Evolutionary conservation across 1,140 invertebrate species (phyloP).

Genomic region (Plodia interpunctella): DNA sequence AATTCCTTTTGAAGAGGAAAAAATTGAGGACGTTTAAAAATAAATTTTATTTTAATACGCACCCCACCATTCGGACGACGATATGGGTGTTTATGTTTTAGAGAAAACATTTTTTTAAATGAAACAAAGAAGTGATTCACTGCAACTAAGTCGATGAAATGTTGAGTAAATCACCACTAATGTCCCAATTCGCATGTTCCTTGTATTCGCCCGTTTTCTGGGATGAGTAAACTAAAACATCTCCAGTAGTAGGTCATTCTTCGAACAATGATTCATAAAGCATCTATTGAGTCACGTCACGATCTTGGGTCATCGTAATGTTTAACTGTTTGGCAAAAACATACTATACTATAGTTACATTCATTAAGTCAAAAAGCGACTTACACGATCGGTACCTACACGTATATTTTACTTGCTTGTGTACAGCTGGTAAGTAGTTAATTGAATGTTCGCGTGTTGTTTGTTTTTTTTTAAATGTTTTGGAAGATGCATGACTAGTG

Average conservation of each 20-base stretch:
- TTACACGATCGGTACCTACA: too few relatives aligned
- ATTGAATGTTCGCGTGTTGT: too few relatives aligned
- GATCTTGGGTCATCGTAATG: too few relatives aligned
- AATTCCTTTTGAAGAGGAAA: conserved; percentile 32
- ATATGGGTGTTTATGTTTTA: too few relatives aligned
- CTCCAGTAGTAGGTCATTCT: neutral
- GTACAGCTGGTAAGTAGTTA: too few relatives aligned
- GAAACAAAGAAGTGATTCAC: conserved; percentile 8
- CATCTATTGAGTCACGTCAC: neutral
- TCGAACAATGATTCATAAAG: neutral
- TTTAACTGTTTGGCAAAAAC: too few relatives aligned
- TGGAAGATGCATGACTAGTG: too few relatives aligned
- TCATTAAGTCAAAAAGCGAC: too few relatives aligned
- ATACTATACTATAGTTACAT: too few relatives aligned
- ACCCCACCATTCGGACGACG: too few relatives aligned
- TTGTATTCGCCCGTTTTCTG: neutral
- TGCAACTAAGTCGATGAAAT: neutral
- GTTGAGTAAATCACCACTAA: neutral
- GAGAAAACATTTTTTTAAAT: neutral
- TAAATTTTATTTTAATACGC: neutral
- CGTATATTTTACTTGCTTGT: too few relatives aligned
- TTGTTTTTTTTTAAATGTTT: too few relatives aligned
- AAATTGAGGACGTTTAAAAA: neutral
- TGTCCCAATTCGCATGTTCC: neutral
- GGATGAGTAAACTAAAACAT: neutral